Evolutionary conservation across 1,140 invertebrate genomes (phyloP), one percentile per base, ranked within the genome.

Genomic region (Drosophila oshimai): DNA sequence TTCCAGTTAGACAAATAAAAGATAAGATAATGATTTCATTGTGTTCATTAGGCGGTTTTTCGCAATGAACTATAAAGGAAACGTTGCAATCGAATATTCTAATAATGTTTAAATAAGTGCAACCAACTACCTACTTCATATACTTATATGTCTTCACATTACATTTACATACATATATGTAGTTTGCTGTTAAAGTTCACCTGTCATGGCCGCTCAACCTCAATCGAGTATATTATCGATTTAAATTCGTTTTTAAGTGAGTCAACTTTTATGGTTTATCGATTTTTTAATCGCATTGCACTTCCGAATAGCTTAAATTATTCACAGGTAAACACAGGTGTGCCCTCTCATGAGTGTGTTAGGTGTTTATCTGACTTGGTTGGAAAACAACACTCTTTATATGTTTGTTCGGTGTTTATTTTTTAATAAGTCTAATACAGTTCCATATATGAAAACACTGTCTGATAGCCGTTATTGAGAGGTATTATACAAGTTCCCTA

Each of bases 221-320:
- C 6, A 31, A 37, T 69, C 18, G 62, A 68, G 68, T 78, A 55
- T 54, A 29, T 36, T 84, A 86, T 86, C 65, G 80, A 86, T 84
- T 71, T 54, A 33, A 37, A 41, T 49, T 65, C 61, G 57, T 70
- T 57, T 73, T 68, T 36, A 29, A 83, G 61, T 74, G 61, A 84
- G 69, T 83, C 80, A 79, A 74, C 64, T n/a, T 15, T 6, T 17
- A 41, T 46, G 44, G n/a, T 34, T 24, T 75, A 84, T 84, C 80
- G 80, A 84, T 84, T 84, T 84, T 86, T 72, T 75, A 84, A 79
- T 86, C 39, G 36, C 24, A 64, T 24, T 47, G 62, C 62, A 68
- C 28, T 64, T 29, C 15, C 34, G 31, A 72, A 72, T 36, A 55
- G 33, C 51, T 86, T 84, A 31, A 86, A 84, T 79, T 86, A 84